Evolutionary conservation across 2,113 vertebrate species (phyloP).

Genomic region (Nothobranchius kuhntae): DNA sequence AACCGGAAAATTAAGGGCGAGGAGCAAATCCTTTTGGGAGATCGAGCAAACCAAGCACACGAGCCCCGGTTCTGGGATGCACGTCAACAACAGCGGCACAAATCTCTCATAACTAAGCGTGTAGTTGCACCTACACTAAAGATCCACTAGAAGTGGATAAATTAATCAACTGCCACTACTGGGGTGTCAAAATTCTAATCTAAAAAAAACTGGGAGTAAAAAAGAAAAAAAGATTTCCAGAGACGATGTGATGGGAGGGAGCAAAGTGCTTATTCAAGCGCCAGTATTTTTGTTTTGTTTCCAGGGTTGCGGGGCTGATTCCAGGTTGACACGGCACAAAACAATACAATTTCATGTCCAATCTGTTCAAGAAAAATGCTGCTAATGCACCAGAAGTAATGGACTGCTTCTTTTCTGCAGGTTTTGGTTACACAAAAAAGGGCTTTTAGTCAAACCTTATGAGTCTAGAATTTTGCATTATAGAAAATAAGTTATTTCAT

Average conservation of each 20-base stretch:
- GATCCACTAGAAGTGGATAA: slow-evolving; percentile 52
- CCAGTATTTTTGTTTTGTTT: too few relatives aligned
- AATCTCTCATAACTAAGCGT: slow-evolving; percentile 59
- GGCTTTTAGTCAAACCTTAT: too few relatives aligned
- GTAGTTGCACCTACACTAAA: slow-evolving; percentile 52
- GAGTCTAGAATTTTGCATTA: too few relatives aligned
- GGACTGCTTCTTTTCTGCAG: neutral
- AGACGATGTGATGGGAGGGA: neutral
- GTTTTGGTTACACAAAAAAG: too few relatives aligned
- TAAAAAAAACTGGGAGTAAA: slow-evolving; percentile 24
- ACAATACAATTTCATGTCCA: neutral
- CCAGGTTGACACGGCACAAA: neutral
- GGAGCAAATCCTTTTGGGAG: slow-evolving; percentile 21
- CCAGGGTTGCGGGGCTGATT: slow-evolving; percentile 15
- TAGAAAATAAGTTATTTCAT: too few relatives aligned
- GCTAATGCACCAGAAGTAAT: neutral
- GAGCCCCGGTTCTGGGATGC: slow-evolving; percentile 20
- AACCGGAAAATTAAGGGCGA: slow-evolving; percentile 55
- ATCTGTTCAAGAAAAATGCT: neutral
- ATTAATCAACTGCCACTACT: slow-evolving; percentile 42
- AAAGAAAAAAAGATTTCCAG: slow-evolving; percentile 26
- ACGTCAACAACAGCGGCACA: slow-evolving; percentile 39
- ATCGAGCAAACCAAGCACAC: neutral
- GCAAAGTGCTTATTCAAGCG: too few relatives aligned
- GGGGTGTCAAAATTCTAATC: slow-evolving; percentile 22